phyloP scores from a whole-genome alignment of 2,797 vertebrate genomes.

The Philypnodon macrostomus region DNA sequence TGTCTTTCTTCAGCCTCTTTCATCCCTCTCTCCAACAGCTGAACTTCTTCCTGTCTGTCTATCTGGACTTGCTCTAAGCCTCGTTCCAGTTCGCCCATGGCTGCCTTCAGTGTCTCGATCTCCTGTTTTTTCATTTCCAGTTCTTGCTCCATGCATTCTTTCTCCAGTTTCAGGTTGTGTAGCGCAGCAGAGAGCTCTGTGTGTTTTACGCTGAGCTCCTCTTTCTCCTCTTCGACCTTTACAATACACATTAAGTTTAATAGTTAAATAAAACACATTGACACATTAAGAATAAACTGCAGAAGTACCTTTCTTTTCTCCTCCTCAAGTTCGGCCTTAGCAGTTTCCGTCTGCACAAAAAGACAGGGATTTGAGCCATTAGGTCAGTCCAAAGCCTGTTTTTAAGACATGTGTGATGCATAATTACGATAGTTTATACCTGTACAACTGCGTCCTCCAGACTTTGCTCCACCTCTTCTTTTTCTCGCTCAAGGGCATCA shows the following conservation, averaged over 20 bases:
- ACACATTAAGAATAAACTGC: not conserved
- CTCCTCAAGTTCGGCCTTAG: conserved; percentile 81
- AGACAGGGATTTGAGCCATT: too few relatives aligned
- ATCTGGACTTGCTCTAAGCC: conserved; percentile 63
- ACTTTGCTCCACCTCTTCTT: conserved; percentile 82
- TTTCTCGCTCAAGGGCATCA: conserved; percentile 84
- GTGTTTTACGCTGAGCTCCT: conserved; percentile 55
- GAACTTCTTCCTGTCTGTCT: conserved; percentile 62
- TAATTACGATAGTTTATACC: conserved; percentile 37
- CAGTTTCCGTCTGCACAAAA: conserved; percentile 66
- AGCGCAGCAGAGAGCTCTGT: conserved; percentile 63
- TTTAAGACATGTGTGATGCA: not conserved
- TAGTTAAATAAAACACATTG: not conserved
- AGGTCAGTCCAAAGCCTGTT: too few relatives aligned
- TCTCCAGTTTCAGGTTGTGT: conserved; percentile 70
- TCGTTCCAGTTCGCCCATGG: conserved; percentile 74
- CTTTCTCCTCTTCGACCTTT: conserved; percentile 70
- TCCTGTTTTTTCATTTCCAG: conserved; percentile 69
- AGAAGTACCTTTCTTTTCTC: conserved; percentile 65
- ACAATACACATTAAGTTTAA: not conserved
- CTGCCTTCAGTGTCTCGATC: conserved; percentile 78
- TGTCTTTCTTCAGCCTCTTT: conserved; percentile 63
- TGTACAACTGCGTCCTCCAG: conserved; percentile 84
- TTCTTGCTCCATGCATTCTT: conserved; percentile 73
- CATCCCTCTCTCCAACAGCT: conserved; percentile 70